Evolutionary conservation across 2,888 invertebrate species (phyloP).

Genomic region (Archaeoteleia sp.): DNA sequence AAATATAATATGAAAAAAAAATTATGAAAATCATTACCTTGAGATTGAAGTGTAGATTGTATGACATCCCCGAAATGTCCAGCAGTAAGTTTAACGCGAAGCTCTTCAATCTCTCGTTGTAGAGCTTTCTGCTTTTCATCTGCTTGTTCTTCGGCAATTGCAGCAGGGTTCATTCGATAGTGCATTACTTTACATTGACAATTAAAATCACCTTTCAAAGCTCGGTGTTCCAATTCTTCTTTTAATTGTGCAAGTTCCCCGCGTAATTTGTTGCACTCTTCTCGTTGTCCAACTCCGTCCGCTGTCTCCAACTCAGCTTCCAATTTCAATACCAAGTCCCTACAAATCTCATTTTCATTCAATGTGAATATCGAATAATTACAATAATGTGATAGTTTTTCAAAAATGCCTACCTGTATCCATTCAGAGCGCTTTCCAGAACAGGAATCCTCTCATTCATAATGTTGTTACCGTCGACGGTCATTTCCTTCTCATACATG

Average conservation of each 20-base stretch:
- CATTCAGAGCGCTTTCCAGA: slow-evolving; percentile 83
- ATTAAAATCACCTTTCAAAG: slow-evolving; percentile 78
- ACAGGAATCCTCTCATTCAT: slow-evolving; percentile 81
- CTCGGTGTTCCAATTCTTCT: slow-evolving; percentile 80
- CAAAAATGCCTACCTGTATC: slow-evolving; percentile 77
- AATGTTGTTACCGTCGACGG: slow-evolving; percentile 69
- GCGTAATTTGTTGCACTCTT: slow-evolving; percentile 71
- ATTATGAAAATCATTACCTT: too few relatives aligned
- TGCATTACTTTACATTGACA: slow-evolving; percentile 78
- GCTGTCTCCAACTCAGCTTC: slow-evolving; percentile 79
- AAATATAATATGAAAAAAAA: too few relatives aligned
- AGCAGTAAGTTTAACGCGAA: slow-evolving; percentile 81
- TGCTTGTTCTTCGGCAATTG: slow-evolving; percentile 81
- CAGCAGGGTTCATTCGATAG: slow-evolving; percentile 83
- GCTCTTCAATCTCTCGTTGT: slow-evolving; percentile 78
- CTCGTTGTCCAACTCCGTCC: slow-evolving; percentile 60
- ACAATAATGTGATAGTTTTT: too few relatives aligned
- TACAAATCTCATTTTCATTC: slow-evolving; percentile 55
- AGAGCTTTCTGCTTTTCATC: slow-evolving; percentile 75
- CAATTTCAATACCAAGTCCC: slow-evolving; percentile 80
- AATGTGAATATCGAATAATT: too few relatives aligned
- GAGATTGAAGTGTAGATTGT: slow-evolving; percentile 63
- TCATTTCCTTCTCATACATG: slow-evolving; percentile 87
- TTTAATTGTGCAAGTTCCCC: slow-evolving; percentile 75
- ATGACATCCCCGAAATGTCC: slow-evolving; percentile 54